Conservation (phyloP, 1,140 invertebrate genomes). For the Liolophura sinensis region DNA sequence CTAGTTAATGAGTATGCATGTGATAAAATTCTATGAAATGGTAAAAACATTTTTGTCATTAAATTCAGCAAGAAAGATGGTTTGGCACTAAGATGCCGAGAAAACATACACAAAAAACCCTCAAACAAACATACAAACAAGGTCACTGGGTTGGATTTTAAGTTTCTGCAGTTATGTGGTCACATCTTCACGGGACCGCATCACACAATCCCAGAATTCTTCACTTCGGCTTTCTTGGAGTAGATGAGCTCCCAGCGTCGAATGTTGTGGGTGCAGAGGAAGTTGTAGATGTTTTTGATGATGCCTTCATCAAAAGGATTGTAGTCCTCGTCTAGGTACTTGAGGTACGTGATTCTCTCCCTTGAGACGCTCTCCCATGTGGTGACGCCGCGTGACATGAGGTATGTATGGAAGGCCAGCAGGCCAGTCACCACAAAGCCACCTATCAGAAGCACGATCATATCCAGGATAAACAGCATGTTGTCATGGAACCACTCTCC, state of each 20-base stretch:
- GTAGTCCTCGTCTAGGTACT: constrained; percentile 48
- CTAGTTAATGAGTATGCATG: no score
- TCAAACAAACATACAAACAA: no score
- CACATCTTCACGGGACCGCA: no score
- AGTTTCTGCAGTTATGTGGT: no score
- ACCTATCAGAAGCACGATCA: constrained; percentile 38
- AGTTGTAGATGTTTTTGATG: constrained; percentile 45
- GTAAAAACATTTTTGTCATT: no score
- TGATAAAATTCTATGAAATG: no score
- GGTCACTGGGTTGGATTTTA: no score
- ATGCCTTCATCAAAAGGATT: constrained; percentile 56
- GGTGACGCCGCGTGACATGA: constrained; percentile 49
- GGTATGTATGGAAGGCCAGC: constrained; percentile 51
- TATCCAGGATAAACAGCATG: constrained; percentile 42
- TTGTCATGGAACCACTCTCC: constrained; percentile 45
- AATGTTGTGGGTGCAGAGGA: constrained; percentile 37
- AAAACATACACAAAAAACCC: no score
- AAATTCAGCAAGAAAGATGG: no score
- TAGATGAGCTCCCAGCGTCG: constrained; percentile 47
- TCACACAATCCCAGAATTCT: constrained; percentile 1
- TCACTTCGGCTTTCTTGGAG: constrained; percentile 31
- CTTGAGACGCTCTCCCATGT: constrained; percentile 56
- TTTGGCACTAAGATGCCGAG: no score
- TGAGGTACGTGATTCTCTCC: constrained; percentile 55
- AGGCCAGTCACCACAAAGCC: constrained; percentile 42